Percentiles rank a stretch among this genome's conserved stretches.
Conservation (phyloP, 2,113 vertebrate genomes). For the Gadus macrocephalus region DNA sequence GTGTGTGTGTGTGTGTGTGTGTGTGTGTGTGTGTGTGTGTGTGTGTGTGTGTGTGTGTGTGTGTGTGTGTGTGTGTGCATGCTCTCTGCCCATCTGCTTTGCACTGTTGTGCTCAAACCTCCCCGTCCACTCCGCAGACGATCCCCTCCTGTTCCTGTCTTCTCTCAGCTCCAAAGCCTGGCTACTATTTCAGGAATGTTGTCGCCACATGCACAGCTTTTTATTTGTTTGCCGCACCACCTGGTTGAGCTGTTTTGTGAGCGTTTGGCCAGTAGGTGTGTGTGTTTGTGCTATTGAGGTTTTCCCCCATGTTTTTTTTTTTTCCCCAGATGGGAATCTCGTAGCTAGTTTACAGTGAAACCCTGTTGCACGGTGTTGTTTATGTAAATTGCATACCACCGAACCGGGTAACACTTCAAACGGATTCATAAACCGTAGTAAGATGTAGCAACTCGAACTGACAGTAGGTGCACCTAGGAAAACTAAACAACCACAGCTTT, state of each 20-base stretch:
- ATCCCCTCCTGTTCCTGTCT: slow-evolving; percentile 46
- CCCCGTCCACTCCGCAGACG: slow-evolving; percentile 35
- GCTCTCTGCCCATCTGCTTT: slow-evolving; percentile 22
- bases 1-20: no score
- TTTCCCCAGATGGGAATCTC: slow-evolving; percentile 6
- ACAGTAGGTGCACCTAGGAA: not conserved
- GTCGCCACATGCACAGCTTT: slow-evolving; percentile 24
- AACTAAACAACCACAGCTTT: no score
- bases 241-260: slow-evolving; percentile 56
- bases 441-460: not conserved
- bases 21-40: not conserved
- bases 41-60: no score
- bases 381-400: not conserved
- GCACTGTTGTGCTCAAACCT: slow-evolving; percentile 20
- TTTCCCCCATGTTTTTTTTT: slow-evolving; percentile 12
- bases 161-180: slow-evolving; percentile 39
- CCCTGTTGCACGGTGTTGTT: not conserved
- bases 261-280: slow-evolving; percentile 12
- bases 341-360: not conserved
- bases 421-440: not conserved
- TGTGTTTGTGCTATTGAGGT: slow-evolving; percentile 5
- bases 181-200: slow-evolving; percentile 52
- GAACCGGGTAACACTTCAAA: not conserved
- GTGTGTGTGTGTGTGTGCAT: not conserved
- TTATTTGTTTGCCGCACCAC: slow-evolving; percentile 57